Evolutionary conservation across 2,113 vertebrate genomes (phyloP).

Genomic region (Collichthys lucidus): DNA sequence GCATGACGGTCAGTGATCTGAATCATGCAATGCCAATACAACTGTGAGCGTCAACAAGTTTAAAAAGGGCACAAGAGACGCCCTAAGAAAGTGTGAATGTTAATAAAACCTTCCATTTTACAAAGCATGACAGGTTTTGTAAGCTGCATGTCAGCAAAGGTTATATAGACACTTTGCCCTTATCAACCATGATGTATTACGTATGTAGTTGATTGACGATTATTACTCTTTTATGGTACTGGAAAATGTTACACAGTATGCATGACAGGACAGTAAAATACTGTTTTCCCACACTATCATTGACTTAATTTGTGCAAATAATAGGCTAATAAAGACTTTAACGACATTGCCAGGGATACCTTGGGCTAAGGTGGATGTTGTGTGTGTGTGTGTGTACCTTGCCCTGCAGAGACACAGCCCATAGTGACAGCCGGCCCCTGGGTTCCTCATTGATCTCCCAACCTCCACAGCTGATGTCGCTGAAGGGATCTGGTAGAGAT

Average conservation of each 20-base stretch:
- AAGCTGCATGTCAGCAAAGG: background rate
- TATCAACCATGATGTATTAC: background rate
- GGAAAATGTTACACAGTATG: background rate
- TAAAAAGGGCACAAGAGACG: background rate
- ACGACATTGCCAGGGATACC: background rate
- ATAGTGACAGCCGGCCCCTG: slow-evolving; percentile 89
- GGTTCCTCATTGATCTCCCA: slow-evolving; percentile 96
- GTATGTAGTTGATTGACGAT: background rate
- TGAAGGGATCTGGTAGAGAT: slow-evolving; percentile 92
- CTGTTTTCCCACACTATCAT: background rate
- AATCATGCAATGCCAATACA: background rate
- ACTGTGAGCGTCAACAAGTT: background rate
- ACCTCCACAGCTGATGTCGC: slow-evolving; percentile 93
- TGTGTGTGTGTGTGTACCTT: slow-evolving; percentile 83
- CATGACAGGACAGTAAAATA: background rate
- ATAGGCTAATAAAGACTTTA: background rate
- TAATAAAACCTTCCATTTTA: background rate
- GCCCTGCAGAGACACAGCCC: slow-evolving; percentile 95
- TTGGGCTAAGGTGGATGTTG: background rate
- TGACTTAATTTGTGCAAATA: slow-evolving; percentile 2
- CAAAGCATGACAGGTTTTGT: background rate
- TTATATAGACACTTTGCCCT: background rate
- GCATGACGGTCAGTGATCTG: background rate
- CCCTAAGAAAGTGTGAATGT: background rate
- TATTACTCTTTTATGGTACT: background rate